phyloP scores from a whole-genome alignment of 1,140 invertebrate genomes.

The Bacillus rossius region DNA sequence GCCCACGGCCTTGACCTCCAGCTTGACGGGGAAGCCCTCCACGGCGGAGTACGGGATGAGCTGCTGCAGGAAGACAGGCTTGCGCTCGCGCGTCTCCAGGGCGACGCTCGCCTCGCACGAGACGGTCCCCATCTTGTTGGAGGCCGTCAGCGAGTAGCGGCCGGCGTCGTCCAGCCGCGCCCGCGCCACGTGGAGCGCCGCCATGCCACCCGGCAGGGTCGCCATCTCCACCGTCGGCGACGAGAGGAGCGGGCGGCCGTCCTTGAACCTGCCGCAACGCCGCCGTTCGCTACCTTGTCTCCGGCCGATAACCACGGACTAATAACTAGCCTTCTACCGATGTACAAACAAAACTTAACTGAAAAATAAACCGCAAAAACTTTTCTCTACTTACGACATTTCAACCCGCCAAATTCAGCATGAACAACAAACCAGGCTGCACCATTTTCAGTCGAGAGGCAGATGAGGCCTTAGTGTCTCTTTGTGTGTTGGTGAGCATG shows the following conservation, averaged over 20 bases:
- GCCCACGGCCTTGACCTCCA: conserved; percentile 68
- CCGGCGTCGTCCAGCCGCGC: conserved; percentile 72
- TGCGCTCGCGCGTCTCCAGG: conserved; percentile 54
- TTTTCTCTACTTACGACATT: too few relatives aligned
- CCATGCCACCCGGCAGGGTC: conserved; percentile 70
- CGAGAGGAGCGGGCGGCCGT: conserved; percentile 62
- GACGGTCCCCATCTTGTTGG: conserved; percentile 67
- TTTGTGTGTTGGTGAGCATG: too few relatives aligned
- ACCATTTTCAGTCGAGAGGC: too few relatives aligned
- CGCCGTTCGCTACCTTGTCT: too few relatives aligned
- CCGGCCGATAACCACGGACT: too few relatives aligned
- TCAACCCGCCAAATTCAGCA: too few relatives aligned
- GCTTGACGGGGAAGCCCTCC: conserved; percentile 72
- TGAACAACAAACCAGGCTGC: too few relatives aligned
- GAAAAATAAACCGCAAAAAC: too few relatives aligned
- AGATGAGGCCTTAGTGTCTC: too few relatives aligned
- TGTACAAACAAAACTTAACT: too few relatives aligned
- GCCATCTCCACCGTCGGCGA: conserved; percentile 64
- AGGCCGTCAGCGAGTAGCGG: conserved; percentile 64
- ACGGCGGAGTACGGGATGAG: conserved; percentile 67
- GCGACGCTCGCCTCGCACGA: conserved; percentile 49
- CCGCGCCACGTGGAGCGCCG: conserved; percentile 69
- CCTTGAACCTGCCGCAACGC: conserved; percentile 52
- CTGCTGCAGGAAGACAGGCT: conserved; percentile 62
- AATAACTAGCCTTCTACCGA: too few relatives aligned